These are phyloP conservation scores for Pseudopipra pipra DNA, from an alignment of 2,113 vertebrate species.

Conservation along the genomic window DNA sequence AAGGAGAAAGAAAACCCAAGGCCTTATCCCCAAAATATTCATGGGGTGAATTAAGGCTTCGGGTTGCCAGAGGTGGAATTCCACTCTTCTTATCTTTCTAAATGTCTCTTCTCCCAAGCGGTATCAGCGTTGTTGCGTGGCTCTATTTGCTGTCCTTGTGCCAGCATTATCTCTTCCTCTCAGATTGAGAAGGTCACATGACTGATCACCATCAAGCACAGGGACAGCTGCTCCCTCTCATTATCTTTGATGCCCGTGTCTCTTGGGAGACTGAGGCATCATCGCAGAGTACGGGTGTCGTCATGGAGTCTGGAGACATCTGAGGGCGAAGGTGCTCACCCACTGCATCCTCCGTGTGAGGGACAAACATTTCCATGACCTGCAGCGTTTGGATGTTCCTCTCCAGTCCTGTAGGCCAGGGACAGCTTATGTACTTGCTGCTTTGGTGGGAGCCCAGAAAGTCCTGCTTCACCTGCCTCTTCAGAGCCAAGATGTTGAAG, in stretches of 20 bases:
- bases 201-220: slow-evolving; percentile 41
- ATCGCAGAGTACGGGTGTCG: slow-evolving; percentile 52
- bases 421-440: background rate
- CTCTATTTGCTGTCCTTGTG: slow-evolving; percentile 42
- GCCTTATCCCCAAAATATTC: background rate
- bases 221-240: slow-evolving; percentile 34
- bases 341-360: slow-evolving; percentile 62
- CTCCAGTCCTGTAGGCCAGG: slow-evolving; percentile 62
- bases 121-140: background rate
- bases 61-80: background rate
- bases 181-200: slow-evolving; percentile 59
- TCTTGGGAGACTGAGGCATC: background rate
- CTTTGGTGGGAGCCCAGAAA: background rate
- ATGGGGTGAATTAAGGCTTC: background rate
- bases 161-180: slow-evolving; percentile 61
- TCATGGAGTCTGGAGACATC: slow-evolving; percentile 56
- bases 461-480: background rate
- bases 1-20: background rate
- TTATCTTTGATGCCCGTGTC: slow-evolving; percentile 17
- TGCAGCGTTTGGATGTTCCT: slow-evolving; percentile 25
- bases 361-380: slow-evolving; percentile 38
- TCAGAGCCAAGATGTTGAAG: background rate
- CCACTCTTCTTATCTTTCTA: slow-evolving; percentile 30
- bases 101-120: background rate
- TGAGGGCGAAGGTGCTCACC: slow-evolving; percentile 62